phyloP scores from a whole-genome alignment of 2,113 vertebrate species.

The Oreamnos americanus region DNA sequence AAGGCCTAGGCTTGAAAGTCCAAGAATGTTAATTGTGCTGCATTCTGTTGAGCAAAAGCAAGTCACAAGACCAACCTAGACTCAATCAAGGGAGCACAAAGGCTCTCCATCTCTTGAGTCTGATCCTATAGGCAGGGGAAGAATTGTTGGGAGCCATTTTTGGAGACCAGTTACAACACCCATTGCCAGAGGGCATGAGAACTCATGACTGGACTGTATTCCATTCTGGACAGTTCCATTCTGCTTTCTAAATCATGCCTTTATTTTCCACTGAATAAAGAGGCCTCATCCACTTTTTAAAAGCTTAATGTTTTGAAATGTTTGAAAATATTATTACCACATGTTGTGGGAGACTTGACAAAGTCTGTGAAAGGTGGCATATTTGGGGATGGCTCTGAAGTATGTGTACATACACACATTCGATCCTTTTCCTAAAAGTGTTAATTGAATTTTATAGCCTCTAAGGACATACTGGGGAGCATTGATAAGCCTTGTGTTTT shows the following conservation, averaged over 20 bases:
- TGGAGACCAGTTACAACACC: background rate
- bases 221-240: background rate
- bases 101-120: background rate
- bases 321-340: slow-evolving; percentile 4
- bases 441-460: slow-evolving; percentile 38
- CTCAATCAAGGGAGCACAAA: background rate
- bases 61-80: background rate
- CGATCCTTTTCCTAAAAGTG: background rate
- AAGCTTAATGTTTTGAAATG: background rate
- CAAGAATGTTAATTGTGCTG: background rate
- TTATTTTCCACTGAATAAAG: background rate
- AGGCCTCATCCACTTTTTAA: background rate
- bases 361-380: background rate
- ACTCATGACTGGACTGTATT: background rate
- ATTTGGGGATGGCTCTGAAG: background rate
- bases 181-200: background rate
- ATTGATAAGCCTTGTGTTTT: background rate
- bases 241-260: background rate
- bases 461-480: background rate
- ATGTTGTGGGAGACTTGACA: slow-evolving; percentile 11
- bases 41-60: background rate
- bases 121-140: background rate
- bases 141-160: background rate
- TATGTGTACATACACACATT: background rate
- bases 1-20: background rate